phyloP scores from a whole-genome alignment of 2,797 vertebrate genomes.

The Loris lydekkerianus region DNA sequence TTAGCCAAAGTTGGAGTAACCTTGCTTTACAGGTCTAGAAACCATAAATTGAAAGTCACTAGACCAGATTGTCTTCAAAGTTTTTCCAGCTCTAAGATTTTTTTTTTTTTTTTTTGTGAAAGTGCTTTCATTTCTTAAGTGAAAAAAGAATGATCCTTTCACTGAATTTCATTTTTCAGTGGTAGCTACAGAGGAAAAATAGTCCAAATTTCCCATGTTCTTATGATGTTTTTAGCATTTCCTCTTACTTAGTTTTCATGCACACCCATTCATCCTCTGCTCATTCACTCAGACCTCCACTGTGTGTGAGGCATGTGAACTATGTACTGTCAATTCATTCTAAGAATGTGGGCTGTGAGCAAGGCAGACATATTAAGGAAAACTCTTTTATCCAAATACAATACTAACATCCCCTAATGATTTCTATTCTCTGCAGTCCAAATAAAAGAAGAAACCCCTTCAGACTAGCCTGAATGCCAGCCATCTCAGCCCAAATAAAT shows the following conservation, averaged over 20 bases:
- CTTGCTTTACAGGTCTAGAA: constrained; percentile 13
- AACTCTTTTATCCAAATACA: constrained; percentile 82
- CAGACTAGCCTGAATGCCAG: constrained; percentile 75
- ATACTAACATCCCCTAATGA: constrained; percentile 74
- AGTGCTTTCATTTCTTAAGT: constrained; percentile 48
- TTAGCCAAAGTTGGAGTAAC: not conserved
- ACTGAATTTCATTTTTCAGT: constrained; percentile 49
- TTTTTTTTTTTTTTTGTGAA: not conserved
- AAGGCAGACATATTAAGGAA: constrained; percentile 76
- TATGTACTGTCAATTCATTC: constrained; percentile 67
- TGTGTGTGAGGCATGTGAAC: constrained; percentile 66
- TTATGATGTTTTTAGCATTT: constrained; percentile 32
- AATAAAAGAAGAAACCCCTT: constrained; percentile 78
- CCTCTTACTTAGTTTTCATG: constrained; percentile 14
- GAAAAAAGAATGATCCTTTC: constrained; percentile 37
- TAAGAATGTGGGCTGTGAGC: constrained; percentile 77
- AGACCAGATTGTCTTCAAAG: constrained; percentile 37
- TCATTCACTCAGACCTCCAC: constrained; percentile 23
- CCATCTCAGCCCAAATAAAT: constrained; percentile 42
- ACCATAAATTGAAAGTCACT: constrained; percentile 34
- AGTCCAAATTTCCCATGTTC: not conserved
- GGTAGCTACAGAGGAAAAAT: constrained; percentile 33
- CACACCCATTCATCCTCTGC: not conserved
- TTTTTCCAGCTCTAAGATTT: not conserved
- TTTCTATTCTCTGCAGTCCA: constrained; percentile 80